Evolutionary conservation across 2,888 invertebrate genomes (phyloP).

Genomic region (Melinopterus prodromus): DNA sequence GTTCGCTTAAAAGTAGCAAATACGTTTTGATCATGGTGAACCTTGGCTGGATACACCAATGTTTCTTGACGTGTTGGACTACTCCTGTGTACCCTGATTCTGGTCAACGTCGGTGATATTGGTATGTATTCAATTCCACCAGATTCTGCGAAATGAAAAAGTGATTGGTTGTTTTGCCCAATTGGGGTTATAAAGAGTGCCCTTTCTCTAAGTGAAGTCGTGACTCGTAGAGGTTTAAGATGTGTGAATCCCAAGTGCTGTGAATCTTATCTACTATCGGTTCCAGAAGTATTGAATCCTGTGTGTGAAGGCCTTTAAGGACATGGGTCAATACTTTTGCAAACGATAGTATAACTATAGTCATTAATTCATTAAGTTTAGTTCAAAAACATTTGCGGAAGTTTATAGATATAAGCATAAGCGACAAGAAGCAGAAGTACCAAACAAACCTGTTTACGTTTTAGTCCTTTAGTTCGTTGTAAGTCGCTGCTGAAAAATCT

Average conservation of each 20-base stretch:
- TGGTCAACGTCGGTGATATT: constrained; percentile 80
- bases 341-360: background rate
- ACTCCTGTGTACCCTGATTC: constrained; percentile 79
- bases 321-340: too few relatives aligned
- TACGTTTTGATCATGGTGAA: constrained; percentile 60
- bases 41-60: constrained; percentile 49
- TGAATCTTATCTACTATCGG: background rate
- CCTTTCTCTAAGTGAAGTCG: background rate
- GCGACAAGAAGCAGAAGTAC: background rate
- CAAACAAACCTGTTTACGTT: constrained; percentile 8
- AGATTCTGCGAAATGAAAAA: constrained; percentile 71
- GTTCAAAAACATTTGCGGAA: constrained; percentile 13
- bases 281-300: too few relatives aligned
- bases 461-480: constrained; percentile 1
- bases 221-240: background rate
- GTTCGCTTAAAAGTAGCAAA: constrained; percentile 69
- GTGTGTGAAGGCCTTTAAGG: too few relatives aligned
- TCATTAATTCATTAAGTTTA: background rate
- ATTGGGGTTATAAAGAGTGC: background rate
- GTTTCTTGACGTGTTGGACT: constrained; percentile 10
- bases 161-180: background rate
- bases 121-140: constrained; percentile 84
- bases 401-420: background rate
- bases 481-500: background rate
- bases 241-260: background rate